Evolutionary conservation across 37 sponge, comb jelly and placozoan genomes (phyloP), one percentile per base, ranked within the genome.

Genomic region (Dysidea cf. avara): DNA sequence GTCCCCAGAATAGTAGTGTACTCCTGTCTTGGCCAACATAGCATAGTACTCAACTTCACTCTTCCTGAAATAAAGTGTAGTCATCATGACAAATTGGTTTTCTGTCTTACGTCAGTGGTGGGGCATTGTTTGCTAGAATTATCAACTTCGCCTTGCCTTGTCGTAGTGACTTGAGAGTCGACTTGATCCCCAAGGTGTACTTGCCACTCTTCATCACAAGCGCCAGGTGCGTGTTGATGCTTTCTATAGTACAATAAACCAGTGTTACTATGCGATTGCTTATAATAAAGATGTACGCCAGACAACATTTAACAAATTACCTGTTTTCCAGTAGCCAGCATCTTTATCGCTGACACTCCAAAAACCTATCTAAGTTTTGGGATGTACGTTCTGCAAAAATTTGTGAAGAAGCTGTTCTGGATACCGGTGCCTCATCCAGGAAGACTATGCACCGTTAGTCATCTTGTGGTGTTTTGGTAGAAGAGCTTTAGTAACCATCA

Each of bases 141-240:
- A 98, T 78, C 56, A 98, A 83, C 74, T 98, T 98, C 1, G 93
- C 87, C 61, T 98, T 98, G 16, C 99, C 99, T 32, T 91, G 87
- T 50, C 99, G 78, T 18, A 98, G 82, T 2, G 90, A 74, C 82
- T 91, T 95, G 52, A 98, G 67, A 5, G 96, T 92, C 7, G 87
- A 83, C 68, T 75, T 86, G 70, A 92, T 89, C 4, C 99, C 99
- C 38, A 98, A 82, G 2, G 82, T 87, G 81, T 87, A 95, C 88
- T 98, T 98, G 47, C 99, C 99, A 81, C 99, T 98, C 83, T 98
- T 98, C 96, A 98, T 98, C 24, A 98, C 99, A 29, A 98, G 83
- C 0, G 93, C 93, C 16, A 98, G 80, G 4, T 96, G 72, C 43
- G 93, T 56, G 83, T 98, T 98, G 63, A 98, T 98, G 55, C 87